These are phyloP conservation scores for Natrix natrix DNA, from an alignment of 2,797 vertebrate species.

Conservation along the genomic window DNA sequence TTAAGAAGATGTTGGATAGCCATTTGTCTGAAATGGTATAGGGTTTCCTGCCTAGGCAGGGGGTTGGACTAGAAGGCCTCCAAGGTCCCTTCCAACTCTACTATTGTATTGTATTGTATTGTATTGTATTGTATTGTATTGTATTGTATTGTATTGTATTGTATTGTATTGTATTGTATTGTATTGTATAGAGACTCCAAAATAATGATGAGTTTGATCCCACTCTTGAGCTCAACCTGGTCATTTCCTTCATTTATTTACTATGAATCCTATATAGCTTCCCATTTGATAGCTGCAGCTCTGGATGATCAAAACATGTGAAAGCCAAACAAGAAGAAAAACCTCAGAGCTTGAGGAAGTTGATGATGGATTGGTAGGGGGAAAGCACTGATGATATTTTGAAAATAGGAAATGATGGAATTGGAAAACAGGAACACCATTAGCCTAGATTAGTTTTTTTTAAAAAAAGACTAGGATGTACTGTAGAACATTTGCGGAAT, in stretches of 20 bases:
- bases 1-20: too few relatives aligned
- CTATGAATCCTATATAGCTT: neutral
- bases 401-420: neutral
- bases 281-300: neutral
- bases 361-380: neutral
- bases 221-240: neutral
- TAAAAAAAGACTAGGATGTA: constrained; percentile 36
- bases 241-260: neutral
- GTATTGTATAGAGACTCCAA: neutral
- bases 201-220: neutral
- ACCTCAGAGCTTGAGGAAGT: neutral
- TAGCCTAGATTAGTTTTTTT: neutral
- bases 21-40: too few relatives aligned
- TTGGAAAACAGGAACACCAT: constrained; percentile 30
- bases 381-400: neutral
- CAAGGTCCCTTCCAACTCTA: too few relatives aligned
- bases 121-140: too few relatives aligned
- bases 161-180: too few relatives aligned
- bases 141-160: too few relatives aligned
- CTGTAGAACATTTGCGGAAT: constrained; percentile 2
- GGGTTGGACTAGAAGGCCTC: too few relatives aligned
- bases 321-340: neutral
- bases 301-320: neutral
- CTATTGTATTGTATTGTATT: too few relatives aligned
- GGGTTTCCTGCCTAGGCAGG: too few relatives aligned